Percentiles rank a stretch among this genome's conserved stretches.
Conservation (phyloP, 2,113 vertebrate genomes). For the Megaceryle maxima region DNA sequence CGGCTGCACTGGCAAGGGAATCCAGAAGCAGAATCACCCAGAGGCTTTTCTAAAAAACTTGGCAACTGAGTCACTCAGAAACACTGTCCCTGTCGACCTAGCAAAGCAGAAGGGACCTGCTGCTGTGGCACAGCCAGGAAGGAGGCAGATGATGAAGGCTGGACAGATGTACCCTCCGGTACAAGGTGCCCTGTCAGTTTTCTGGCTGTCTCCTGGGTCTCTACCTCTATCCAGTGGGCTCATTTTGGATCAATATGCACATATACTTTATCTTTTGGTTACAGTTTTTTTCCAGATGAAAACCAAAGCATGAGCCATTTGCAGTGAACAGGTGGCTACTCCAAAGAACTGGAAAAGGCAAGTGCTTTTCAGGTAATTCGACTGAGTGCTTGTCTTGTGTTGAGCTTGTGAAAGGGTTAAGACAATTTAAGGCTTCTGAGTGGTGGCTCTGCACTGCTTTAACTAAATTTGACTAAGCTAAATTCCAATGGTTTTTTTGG, state of each 20-base stretch:
- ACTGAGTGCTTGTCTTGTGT: background rate
- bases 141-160: background rate
- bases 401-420: background rate
- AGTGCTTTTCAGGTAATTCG: background rate
- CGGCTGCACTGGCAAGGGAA: background rate
- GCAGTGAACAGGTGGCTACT: background rate
- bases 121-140: background rate
- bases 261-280: fast-evolving
- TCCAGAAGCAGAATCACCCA: background rate
- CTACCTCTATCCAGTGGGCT: background rate
- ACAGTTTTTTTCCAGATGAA: background rate
- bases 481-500: background rate
- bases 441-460: background rate
- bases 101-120: background rate
- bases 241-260: background rate
- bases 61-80: fast-evolving
- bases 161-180: background rate
- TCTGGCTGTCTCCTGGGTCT: background rate
- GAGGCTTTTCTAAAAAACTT: background rate
- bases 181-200: background rate
- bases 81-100: background rate
- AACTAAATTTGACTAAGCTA: background rate
- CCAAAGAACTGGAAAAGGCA: background rate
- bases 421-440: background rate
- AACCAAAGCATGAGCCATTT: background rate